Evolutionary conservation across 2,797 vertebrate genomes (phyloP), one percentile per base, ranked within the genome.

Genomic region (Triplophysa bombifrons): DNA sequence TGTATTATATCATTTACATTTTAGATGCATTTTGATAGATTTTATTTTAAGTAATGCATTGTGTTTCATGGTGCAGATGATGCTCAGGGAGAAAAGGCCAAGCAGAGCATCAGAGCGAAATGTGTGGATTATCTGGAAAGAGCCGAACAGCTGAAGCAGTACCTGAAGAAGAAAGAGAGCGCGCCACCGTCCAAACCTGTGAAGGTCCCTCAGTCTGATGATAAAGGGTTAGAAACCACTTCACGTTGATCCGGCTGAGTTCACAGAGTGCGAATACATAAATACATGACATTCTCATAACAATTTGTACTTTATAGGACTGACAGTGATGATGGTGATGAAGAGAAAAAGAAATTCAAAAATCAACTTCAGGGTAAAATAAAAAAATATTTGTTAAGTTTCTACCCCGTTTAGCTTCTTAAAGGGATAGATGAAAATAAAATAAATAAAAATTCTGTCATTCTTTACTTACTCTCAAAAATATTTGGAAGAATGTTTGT

Each of bases 261-360:
- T 48, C 20, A 16, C 20, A 58, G 20, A 7, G 51, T n/a, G 5
- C 44, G 20, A 73, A 25, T n/a, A 1, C 12, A 9, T 30, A 17
- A 73, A 25, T n/a, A 0, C 12, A 9, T 41, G n/a, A 30, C 19
- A 69, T 20, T n/a, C 3, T 34, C 48, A 4, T 6, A 14, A 46
- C 46, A 61, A 50, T 13, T 19, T 38, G 4, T 87, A n/a, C 82
- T 46, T 67, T 38, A n/a, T 83, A 99, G 97, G 88, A 98, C 96
- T 0, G 98, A 99, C 84, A 97, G 96, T 56, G 97, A 99, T 0
- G 97, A 99, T 82, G 96, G 96, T 0, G 97, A 99, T 85, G 96
- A 96, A 0, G 98, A 99, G 89, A 98, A 95, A 88, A 99, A 99
- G 92, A 98, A 98, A 80, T 85, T 98, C 60, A 96, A 99, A 84